Evolutionary conservation across 2,888 invertebrate species (phyloP).

Genomic region (Stenichneumon culpator): DNA sequence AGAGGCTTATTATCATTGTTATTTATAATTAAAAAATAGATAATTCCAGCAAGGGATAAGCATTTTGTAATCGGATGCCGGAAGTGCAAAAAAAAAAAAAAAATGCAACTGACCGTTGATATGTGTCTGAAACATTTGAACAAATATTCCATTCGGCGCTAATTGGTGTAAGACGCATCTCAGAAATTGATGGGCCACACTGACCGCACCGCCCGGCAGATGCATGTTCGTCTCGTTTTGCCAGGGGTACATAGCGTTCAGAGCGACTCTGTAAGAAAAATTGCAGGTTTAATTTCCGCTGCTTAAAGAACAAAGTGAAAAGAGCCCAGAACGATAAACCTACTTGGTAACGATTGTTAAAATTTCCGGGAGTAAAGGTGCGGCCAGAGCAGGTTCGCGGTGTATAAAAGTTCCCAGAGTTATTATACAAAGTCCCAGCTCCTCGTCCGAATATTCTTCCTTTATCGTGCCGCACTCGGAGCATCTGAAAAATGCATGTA

Average conservation of each 20-base stretch:
- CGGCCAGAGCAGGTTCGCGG: constrained; percentile 97
- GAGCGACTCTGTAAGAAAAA: constrained; percentile 88
- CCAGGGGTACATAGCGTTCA: constrained; percentile 94
- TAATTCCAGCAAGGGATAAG: too few relatives aligned
- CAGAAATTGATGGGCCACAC: constrained; percentile 98
- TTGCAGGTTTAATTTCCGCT: background rate
- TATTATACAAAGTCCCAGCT: constrained; percentile 96
- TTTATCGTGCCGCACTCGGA: constrained; percentile 95
- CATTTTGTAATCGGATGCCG: background rate
- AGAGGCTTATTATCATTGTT: too few relatives aligned
- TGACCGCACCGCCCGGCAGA: constrained; percentile 97
- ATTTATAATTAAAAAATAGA: too few relatives aligned
- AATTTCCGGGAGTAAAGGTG: constrained; percentile 96
- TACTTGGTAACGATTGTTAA: constrained; percentile 95
- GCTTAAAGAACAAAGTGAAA: background rate
- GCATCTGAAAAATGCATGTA: constrained; percentile 86
- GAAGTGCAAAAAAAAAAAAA: constrained; percentile 15
- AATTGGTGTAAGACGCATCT: constrained; percentile 98
- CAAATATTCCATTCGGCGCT: constrained; percentile 98
- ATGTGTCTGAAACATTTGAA: constrained; percentile 97
- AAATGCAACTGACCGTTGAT: constrained; percentile 89
- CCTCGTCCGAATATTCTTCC: constrained; percentile 98
- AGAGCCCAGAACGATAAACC: constrained; percentile 66
- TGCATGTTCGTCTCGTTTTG: constrained; percentile 95
- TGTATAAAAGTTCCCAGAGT: constrained; percentile 98